Conservation (phyloP, 2,797 vertebrate genomes). For the Phataginus tricuspis region DNA sequence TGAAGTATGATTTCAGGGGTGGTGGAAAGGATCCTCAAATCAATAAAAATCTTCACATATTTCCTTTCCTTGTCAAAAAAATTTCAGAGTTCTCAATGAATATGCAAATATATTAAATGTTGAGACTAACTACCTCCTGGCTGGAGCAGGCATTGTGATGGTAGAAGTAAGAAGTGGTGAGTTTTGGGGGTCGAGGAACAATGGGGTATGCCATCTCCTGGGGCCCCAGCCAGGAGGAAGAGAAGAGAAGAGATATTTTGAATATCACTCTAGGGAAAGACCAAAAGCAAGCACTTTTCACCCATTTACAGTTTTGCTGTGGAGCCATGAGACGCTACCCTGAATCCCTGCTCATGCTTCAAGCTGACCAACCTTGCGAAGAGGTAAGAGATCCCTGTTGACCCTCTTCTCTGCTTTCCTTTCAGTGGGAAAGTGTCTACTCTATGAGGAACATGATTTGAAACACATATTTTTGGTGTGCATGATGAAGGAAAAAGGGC, state of each 20-base stretch:
- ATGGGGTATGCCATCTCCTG: not conserved
- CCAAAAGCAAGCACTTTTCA: not conserved
- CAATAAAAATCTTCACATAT: not conserved
- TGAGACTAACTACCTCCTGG: not conserved
- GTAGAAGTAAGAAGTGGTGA: not conserved
- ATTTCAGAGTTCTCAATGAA: not conserved
- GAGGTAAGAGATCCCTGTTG: not conserved
- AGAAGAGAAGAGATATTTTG: not conserved
- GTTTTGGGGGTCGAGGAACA: not conserved
- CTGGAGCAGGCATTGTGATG: not conserved
- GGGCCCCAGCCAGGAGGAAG: not conserved
- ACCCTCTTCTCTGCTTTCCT: not conserved
- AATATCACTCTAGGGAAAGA: not conserved
- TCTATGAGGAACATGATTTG: not conserved
- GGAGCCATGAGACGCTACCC: not conserved
- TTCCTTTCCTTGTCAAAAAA: not conserved
- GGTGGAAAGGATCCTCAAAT: not conserved
- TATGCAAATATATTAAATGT: not conserved
- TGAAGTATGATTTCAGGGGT: not conserved
- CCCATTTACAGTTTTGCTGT: not conserved
- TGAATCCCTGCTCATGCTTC: not conserved
- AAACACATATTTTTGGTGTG: not conserved
- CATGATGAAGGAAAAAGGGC: not conserved
- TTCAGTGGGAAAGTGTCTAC: not conserved
- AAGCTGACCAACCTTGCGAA: not conserved